phyloP scores from a whole-genome alignment of 2,888 invertebrate species.

The Noctua janthe region DNA sequence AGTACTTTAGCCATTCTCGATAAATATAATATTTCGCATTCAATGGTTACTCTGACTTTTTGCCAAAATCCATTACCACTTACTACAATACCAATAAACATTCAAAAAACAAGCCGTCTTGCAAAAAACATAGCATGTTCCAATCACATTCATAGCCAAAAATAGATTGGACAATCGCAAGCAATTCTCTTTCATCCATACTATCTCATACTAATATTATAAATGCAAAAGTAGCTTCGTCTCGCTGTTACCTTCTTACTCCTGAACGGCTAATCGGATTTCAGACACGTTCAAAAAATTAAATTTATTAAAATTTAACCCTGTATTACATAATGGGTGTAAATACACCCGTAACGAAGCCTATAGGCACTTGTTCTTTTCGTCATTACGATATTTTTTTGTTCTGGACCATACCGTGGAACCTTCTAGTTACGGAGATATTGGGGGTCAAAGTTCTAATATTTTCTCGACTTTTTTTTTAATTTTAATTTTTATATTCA shows the following conservation, averaged over 20 bases:
- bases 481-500: too few relatives aligned
- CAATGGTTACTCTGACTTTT: not conserved
- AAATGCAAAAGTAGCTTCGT: not conserved
- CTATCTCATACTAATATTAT: not conserved
- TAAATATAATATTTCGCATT: not conserved
- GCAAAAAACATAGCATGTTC: conserved; percentile 21
- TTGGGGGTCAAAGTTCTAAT: not conserved
- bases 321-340: too few relatives aligned
- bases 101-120: not conserved
- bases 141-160: conserved; percentile 16
- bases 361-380: not conserved
- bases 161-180: conserved; percentile 26
- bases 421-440: not conserved
- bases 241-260: not conserved
- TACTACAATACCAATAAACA: not conserved
- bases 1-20: not conserved
- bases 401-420: not conserved
- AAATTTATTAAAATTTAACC: too few relatives aligned
- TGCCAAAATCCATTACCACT: not conserved
- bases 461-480: too few relatives aligned
- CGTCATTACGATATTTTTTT: not conserved
- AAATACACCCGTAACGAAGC: not conserved
- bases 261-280: not conserved
- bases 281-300: too few relatives aligned
- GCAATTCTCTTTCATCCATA: not conserved